Conservation (phyloP, 2,113 vertebrate genomes). For the Nothobranchius furzeri region DNA sequence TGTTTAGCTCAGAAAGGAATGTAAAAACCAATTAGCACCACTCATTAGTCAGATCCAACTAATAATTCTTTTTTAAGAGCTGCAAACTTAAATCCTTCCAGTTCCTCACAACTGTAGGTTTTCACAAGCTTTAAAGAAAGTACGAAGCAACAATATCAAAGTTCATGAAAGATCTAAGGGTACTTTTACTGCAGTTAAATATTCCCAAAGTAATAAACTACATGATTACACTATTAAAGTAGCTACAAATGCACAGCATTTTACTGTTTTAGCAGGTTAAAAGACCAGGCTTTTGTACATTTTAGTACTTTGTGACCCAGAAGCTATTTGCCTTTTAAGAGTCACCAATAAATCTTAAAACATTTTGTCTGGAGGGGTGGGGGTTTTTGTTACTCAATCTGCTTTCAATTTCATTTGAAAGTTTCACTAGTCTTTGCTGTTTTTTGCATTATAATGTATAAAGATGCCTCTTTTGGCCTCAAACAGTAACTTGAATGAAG, state of each 20-base stretch:
- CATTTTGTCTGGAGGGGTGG: background rate
- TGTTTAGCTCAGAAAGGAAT: background rate
- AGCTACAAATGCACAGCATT: background rate
- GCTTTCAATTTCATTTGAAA: background rate
- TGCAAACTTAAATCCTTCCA: too few species aligned
- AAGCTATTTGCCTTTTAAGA: background rate
- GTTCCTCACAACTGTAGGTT: too few species aligned
- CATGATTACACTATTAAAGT: background rate
- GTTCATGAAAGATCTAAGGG: background rate
- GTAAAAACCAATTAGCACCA: background rate
- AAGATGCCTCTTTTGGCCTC: background rate
- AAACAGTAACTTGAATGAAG: background rate
- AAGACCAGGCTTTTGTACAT: background rate
- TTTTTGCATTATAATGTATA: background rate
- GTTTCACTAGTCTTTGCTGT: background rate
- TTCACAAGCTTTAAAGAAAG: too few species aligned
- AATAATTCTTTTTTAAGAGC: background rate
- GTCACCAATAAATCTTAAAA: background rate
- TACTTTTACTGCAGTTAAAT: background rate
- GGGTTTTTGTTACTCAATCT: background rate
- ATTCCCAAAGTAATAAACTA: background rate
- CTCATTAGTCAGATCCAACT: background rate
- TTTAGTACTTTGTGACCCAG: background rate
- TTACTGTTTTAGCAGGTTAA: background rate
- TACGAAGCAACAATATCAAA: too few species aligned